Conservation (phyloP, 2,888 invertebrate species). For the Ptychoptera contaminata region DNA sequence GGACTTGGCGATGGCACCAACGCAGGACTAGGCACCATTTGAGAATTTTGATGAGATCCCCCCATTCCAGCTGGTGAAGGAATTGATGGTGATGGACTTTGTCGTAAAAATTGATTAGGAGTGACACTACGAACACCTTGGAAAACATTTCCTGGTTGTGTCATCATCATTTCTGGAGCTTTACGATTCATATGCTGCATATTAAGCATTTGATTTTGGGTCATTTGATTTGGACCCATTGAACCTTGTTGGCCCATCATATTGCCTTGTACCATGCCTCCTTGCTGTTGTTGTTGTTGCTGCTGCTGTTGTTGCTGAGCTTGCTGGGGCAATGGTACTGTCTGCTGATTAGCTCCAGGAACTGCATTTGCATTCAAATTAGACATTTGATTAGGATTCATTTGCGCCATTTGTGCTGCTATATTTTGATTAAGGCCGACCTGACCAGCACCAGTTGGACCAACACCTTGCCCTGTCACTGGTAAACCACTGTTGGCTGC, state of each 20-base stretch:
- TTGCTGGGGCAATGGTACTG: not conserved
- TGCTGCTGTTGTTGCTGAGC: not conserved
- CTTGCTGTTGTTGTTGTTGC: constrained; percentile 1
- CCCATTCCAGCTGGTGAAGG: constrained; percentile 50
- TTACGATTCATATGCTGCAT: constrained; percentile 24
- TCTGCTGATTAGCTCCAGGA: constrained; percentile 8
- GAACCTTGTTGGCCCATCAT: constrained; percentile 17
- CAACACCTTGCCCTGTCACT: constrained; percentile 11
- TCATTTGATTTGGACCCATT: constrained; percentile 15
- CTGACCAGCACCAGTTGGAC: not conserved
- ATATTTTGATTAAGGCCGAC: constrained; percentile 3
- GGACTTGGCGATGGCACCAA: constrained; percentile 50
- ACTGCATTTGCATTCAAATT: constrained; percentile 34
- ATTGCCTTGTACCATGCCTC: constrained; percentile 14
- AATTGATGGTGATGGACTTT: constrained; percentile 65
- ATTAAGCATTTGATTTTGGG: constrained; percentile 22
- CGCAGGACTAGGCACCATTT: constrained; percentile 55
- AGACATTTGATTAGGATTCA: constrained; percentile 28
- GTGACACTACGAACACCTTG: constrained; percentile 43
- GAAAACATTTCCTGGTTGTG: constrained; percentile 33
- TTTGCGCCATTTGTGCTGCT: constrained; percentile 3
- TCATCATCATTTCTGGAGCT: constrained; percentile 26
- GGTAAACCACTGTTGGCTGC: not conserved
- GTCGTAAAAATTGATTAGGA: constrained; percentile 60
- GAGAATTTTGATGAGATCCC: constrained; percentile 34